Evolutionary conservation across 2,888 invertebrate species (phyloP).

Genomic region (Andricus quercusramuli): DNA sequence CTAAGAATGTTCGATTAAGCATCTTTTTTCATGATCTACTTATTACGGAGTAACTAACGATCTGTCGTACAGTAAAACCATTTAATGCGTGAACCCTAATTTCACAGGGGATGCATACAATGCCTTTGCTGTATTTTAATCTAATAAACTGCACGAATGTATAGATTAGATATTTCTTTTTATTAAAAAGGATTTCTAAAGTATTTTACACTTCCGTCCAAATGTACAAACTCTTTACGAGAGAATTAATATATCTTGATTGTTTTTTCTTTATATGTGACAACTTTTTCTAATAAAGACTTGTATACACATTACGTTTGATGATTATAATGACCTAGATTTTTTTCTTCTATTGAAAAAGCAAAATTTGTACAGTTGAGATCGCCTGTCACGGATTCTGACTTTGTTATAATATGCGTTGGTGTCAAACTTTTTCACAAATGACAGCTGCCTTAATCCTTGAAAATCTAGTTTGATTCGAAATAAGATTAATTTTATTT

Average conservation of each 20-base stretch:
- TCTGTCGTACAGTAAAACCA: too few species aligned
- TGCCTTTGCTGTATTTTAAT: too few species aligned
- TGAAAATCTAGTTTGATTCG: neutral
- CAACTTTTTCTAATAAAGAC: constrained; percentile 7
- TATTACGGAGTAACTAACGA: neutral
- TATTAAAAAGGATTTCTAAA: neutral
- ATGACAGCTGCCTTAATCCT: neutral
- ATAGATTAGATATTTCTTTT: too few species aligned
- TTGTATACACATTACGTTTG: neutral
- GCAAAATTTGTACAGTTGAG: neutral
- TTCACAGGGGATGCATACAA: too few species aligned
- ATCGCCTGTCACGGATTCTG: neutral
- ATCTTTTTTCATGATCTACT: neutral
- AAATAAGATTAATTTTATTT: constrained; percentile 4
- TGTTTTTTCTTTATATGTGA: constrained; percentile 14
- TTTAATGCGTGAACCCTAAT: too few species aligned
- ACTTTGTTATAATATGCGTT: neutral
- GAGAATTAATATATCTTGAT: neutral
- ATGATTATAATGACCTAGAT: neutral
- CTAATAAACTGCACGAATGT: neutral
- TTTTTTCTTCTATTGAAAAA: neutral
- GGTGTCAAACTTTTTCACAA: neutral
- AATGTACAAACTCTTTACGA: neutral
- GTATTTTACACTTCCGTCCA: constrained; percentile 12
- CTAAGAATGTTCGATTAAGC: neutral